Evolutionary conservation across 2,888 invertebrate genomes (phyloP), one percentile per base, ranked within the genome.

Genomic region (Hydraecia micacea): DNA sequence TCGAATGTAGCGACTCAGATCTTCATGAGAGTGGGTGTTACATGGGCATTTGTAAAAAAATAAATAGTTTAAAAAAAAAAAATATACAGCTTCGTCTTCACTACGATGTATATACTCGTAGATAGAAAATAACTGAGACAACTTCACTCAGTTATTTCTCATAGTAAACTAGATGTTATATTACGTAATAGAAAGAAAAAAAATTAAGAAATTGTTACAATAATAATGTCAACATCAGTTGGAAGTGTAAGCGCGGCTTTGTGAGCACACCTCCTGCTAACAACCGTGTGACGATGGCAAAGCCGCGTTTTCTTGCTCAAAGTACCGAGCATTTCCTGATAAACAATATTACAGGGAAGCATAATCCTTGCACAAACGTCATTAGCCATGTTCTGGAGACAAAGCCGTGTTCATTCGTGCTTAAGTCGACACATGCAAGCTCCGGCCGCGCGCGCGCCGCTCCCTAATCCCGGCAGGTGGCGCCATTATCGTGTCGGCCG

Each of bases 351-450:
- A 32, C 72, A 52, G 62, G 49, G 39, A 62, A 72, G 62, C 63
- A 60, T 73, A 86, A 86, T 84, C 84, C 84, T 83, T 79, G 79
- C 70, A 86, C 86, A 75, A 75, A 83, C 73, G 79, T 83, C 83
- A 79, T 85, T 86, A 79, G 79, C 69, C 70, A 52, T 73, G 83
- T 78, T 75, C 74, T 66, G 42, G 63, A 86, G 79, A 83, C 73
- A 75, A 84, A 84, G 86, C 75, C 83, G 69, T 79, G 83, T 83
- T 73, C 84, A 75, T 67, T 83, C 83, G 84, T 67, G 84, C 70
- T 73, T 86, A 83, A 84, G 84, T 84, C 83, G 84, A 75, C 86
- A 79, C 76, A 81, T 70, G 71, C 71, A 60, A 60, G 69, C 86
- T 82, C 52, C 39, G 62, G 39, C 49, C 68, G 68, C 69, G 75